Percentiles rank a stretch among this genome's conserved stretches.
Evolutionary conservation across 2,888 invertebrate species (phyloP).

Genomic region (Drosophila engyochracea): DNA sequence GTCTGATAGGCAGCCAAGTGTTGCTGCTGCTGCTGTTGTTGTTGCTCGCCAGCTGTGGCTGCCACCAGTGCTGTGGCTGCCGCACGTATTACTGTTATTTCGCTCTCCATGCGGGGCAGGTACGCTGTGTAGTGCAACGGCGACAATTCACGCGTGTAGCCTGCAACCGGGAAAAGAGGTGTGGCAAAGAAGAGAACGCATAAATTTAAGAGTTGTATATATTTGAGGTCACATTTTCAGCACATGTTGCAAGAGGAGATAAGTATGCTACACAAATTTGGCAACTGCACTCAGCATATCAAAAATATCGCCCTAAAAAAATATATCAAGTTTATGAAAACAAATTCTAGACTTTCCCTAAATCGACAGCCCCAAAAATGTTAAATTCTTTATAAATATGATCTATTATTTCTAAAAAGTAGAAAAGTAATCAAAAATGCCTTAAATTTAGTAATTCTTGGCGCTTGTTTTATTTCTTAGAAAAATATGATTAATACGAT

Average conservation of each 20-base stretch:
- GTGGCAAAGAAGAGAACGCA: neutral
- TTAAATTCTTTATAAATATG: neutral
- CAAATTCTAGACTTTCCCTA: neutral
- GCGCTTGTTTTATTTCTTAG: neutral
- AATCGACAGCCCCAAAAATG: neutral
- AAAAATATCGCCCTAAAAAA: neutral
- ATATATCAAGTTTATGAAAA: neutral
- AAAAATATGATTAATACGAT: neutral
- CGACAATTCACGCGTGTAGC: conserved; percentile 92
- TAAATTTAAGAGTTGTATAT: neutral
- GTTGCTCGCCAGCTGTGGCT: conserved; percentile 54
- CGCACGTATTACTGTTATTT: conserved; percentile 87
- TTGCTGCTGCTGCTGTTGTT: conserved; percentile 32
- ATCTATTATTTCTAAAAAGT: neutral
- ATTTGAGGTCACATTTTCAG: conserved; percentile 12
- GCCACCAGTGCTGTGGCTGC: conserved; percentile 74
- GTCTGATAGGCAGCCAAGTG: conserved; percentile 83
- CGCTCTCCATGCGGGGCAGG: conserved; percentile 88
- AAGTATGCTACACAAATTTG: conserved; percentile 18
- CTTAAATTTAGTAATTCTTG: neutral
- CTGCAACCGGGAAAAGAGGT: conserved; percentile 84
- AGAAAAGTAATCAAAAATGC: neutral
- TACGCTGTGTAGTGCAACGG: conserved; percentile 92
- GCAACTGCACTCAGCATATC: neutral
- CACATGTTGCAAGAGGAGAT: neutral